phyloP scores from a whole-genome alignment of 2,888 invertebrate species.

The Pseudococcus jackbeardsleyi region DNA sequence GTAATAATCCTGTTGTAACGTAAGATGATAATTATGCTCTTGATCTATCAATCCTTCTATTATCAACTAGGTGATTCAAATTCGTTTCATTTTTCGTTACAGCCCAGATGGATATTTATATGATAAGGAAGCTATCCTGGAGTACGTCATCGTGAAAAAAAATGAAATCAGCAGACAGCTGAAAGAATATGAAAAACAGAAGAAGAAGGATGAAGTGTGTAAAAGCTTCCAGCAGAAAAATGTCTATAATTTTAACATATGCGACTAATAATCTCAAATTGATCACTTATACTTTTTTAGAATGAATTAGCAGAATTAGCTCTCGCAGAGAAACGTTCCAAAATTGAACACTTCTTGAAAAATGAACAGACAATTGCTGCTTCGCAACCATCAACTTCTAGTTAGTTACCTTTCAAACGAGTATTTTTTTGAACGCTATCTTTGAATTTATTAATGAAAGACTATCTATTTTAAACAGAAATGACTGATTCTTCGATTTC shows the following conservation, averaged over 20 bases:
- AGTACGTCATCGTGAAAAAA: constrained; percentile 95
- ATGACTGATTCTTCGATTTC: constrained; percentile 72
- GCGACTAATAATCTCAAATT: constrained; percentile 69
- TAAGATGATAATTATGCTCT: constrained; percentile 70
- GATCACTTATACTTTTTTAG: background rate
- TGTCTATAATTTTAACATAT: too few relatives aligned
- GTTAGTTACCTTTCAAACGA: constrained; percentile 49
- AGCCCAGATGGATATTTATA: constrained; percentile 91
- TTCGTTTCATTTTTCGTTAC: constrained; percentile 66
- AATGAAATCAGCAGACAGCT: constrained; percentile 88
- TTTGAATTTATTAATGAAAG: background rate
- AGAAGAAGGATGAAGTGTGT: constrained; percentile 79
- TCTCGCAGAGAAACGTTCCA: constrained; percentile 81
- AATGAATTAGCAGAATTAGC: constrained; percentile 78
- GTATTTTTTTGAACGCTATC: background rate
- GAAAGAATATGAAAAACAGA: constrained; percentile 92
- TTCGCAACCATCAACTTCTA: constrained; percentile 60
- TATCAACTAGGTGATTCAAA: background rate
- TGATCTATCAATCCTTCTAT: background rate
- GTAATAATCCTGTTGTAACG: constrained; percentile 92
- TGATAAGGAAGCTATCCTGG: constrained; percentile 96
- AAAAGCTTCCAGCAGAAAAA: background rate
- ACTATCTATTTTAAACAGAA: constrained; percentile 54
- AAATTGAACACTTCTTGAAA: constrained; percentile 84
- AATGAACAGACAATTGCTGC: constrained; percentile 84